These are phyloP conservation scores for Actinernus sp. DNA, from an alignment of 92 coral and sea anemone species.

Conservation along the genomic window DNA sequence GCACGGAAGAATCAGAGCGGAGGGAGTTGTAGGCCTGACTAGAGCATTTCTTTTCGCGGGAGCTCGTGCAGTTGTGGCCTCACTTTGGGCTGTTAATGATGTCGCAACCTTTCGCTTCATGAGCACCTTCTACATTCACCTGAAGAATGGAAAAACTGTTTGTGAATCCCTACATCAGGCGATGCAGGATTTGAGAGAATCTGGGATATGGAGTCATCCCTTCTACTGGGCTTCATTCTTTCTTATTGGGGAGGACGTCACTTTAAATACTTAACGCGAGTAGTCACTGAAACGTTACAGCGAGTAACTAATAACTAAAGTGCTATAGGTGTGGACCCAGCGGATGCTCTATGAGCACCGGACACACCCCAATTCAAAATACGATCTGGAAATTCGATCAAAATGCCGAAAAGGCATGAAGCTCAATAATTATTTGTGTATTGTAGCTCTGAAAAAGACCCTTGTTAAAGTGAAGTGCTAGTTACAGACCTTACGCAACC, in stretches of 20 bases:
- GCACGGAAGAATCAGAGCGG: constrained; percentile 15
- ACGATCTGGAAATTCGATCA: too few species aligned
- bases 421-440: too few species aligned
- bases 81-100: constrained; percentile 23
- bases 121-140: constrained; percentile 5
- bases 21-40: constrained; percentile 28
- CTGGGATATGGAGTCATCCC: constrained; percentile 3
- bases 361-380: too few species aligned
- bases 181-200: constrained; percentile 17
- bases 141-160: constrained; percentile 7
- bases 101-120: constrained; percentile 13
- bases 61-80: constrained; percentile 40
- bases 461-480: too few species aligned
- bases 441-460: too few species aligned
- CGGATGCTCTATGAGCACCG: too few species aligned
- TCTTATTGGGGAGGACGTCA: constrained; percentile 10
- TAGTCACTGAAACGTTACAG: too few species aligned
- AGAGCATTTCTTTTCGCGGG: constrained; percentile 34
- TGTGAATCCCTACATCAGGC: constrained; percentile 6
- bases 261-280: too few species aligned
- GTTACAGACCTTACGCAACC: too few species aligned
- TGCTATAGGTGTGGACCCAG: too few species aligned
- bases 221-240: constrained; percentile 21
- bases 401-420: too few species aligned
- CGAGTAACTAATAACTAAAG: too few species aligned